Evolutionary conservation across 2,888 invertebrate species (phyloP), one percentile per base, ranked within the genome.

Genomic region (Agonopterix subpropinquella): DNA sequence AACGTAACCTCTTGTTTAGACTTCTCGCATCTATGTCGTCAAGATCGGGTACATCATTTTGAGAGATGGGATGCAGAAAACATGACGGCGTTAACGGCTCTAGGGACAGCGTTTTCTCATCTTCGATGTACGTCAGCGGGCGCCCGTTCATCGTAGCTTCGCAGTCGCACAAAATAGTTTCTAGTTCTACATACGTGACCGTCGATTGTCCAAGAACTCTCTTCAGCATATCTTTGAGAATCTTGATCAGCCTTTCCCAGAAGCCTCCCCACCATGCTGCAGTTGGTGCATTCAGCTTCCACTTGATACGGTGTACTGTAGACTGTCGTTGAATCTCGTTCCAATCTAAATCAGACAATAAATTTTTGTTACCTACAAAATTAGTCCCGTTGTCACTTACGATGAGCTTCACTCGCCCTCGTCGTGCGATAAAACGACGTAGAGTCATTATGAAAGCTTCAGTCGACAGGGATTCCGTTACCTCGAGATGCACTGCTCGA

Each of bases 231-330:
- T 43, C 43, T 11, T 43, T 43, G 15, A 43, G 11, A 8, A 43
- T 18, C 5, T 18, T 9, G 43, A 43, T 43, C 8, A 43, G 43
- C 5, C 43, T 5, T 18, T 43, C 43, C 13, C 11, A 43, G 43
- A 13, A 43, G 28, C 43, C 43, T 7, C 43, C 43, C 43, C 43
- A 43, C 43, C 43, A 43, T 4, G 43, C 43, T 13, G 43, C 43
- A 5, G 43, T 13, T 8, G 43, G 43, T n/a, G 43, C 43, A 15
- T 43, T 43, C 43, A 43, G 11, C n/a, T 43, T 43, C 43, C 43
- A 43, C 5, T 9, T 8, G n/a, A 43, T 43, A 18, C n/a, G 43
- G 8, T 11, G 11, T 10, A 43, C n/a, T 5, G 18, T 43, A 4
- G 43, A 43, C 8, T 43, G 43, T 36, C 9, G 5, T 9, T 36